A percentile compares a stretch with the other conserved stretches of the same genome.
These are phyloP conservation scores for Drosophila tripunctata DNA, from an alignment of 2,888 invertebrate genomes.

Conservation along the genomic window DNA sequence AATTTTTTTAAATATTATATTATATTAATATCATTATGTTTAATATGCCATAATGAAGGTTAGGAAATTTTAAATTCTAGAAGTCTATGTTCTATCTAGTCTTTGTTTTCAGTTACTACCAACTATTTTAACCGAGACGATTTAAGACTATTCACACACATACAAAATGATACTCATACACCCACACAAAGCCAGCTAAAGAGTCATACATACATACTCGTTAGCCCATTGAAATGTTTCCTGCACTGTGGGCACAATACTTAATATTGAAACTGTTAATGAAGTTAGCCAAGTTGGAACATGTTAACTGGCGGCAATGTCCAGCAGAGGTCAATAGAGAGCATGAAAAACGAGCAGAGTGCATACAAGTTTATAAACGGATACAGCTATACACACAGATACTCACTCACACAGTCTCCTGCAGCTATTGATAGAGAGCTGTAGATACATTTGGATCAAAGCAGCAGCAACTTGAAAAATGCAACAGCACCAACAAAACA, in stretches of 20 bases:
- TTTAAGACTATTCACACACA: conserved; percentile 10
- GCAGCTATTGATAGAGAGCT: conserved; percentile 11
- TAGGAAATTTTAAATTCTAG: too few relatives aligned
- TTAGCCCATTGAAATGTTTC: conserved; percentile 45
- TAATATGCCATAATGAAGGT: too few relatives aligned
- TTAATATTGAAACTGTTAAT: conserved; percentile 79
- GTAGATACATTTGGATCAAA: conserved; percentile 43
- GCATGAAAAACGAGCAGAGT: conserved; percentile 34
- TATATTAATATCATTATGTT: too few relatives aligned
- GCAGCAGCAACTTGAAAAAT: conserved; percentile 61
- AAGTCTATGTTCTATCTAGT: too few relatives aligned
- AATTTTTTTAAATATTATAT: too few relatives aligned
- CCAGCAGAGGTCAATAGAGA: conserved; percentile 29
- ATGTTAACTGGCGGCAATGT: conserved; percentile 26
- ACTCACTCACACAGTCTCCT: not conserved
- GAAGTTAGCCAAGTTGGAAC: conserved; percentile 59
- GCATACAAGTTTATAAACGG: conserved; percentile 13
- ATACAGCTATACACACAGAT: conserved; percentile 4
- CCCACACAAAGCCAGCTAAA: not conserved
- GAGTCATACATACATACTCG: conserved; percentile 2
- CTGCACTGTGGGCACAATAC: conserved; percentile 44
- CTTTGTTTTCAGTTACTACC: not conserved
- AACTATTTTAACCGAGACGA: conserved; percentile 8
- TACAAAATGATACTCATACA: not conserved
- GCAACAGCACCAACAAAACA: conserved; percentile 38